These are phyloP conservation scores for Hoplostethus mediterraneus DNA, from an alignment of 2,797 vertebrate genomes.

Conservation along the genomic window DNA sequence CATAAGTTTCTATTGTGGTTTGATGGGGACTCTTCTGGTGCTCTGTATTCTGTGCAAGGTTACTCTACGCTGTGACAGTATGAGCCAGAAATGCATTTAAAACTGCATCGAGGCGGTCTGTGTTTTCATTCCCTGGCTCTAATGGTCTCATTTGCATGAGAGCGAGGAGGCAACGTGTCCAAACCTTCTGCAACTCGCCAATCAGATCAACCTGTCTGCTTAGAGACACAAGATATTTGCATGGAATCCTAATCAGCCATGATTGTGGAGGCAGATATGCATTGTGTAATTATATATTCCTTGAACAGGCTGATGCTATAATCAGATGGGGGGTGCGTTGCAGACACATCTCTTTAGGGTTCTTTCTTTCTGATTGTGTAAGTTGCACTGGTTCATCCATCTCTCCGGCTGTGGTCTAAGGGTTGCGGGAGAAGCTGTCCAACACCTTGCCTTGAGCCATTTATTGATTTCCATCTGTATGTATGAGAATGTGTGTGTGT, in stretches of 20 bases:
- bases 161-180: constrained; percentile 50
- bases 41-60: constrained; percentile 15
- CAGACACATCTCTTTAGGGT: background rate
- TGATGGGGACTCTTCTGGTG: constrained; percentile 9
- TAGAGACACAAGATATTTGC: constrained; percentile 51
- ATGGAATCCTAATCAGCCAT: constrained; percentile 55
- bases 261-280: constrained; percentile 44
- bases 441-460: constrained; percentile 47
- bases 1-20: constrained; percentile 32
- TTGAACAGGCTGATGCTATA: constrained; percentile 8
- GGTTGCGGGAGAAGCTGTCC: constrained; percentile 25
- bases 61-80: constrained; percentile 20
- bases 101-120: constrained; percentile 40
- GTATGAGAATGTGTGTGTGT: constrained; percentile 11
- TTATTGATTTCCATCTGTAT: constrained; percentile 56
- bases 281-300: constrained; percentile 48
- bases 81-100: constrained; percentile 41
- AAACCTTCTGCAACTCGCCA: constrained; percentile 45
- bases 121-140: constrained; percentile 44
- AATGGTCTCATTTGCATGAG: constrained; percentile 70
- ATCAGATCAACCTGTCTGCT: constrained; percentile 49
- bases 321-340: constrained; percentile 14
- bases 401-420: constrained; percentile 15
- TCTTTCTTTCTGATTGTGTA: constrained; percentile 15
- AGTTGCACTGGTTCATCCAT: constrained; percentile 21